Base-by-base conservation (phyloP, 2,797 vertebrate species). In the Euthynnus affinis region DNA sequence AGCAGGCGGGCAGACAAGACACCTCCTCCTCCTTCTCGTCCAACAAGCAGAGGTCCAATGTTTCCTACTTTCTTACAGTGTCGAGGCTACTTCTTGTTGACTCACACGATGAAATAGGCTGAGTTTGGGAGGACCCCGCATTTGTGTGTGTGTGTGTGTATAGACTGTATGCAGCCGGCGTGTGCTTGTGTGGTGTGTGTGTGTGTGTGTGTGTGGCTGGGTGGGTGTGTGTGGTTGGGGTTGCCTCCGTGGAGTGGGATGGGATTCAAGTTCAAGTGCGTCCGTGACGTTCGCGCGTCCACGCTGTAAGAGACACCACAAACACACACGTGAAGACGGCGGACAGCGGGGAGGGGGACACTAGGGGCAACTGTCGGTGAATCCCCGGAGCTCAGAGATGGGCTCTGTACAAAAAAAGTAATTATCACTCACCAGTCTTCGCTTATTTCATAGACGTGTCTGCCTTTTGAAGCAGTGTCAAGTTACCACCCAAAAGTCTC, bases 181-280 rank as follows among this genome's bases (percentile, higher is more conserved):
- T 96, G 94, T 96, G 96, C 94, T 94, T 95, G 94, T 95, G 94
- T 94, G 95, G 95, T 96, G 93, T 96, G 96, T 94, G 93, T 95
- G 94, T 95, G 95, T 94, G 95, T 95, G 94, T 42, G 40, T 29
- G 96, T 95, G 95, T 95, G 93, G 95, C 95, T 32, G 60, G 37
- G 94, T 92, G 93, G 93, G 95, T 94, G 95, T 95, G 95, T 96
- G 94, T 95, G 96, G 94, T 94, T 96, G 94, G 95, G 96, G 94
- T 96, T 97, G 96, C 96, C 96, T 97, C 95, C 94, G 94, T 95
- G 95, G 94, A 96, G 96, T 95, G 95, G 95, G 95, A 96, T 96
- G 96, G 96, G 95, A 96, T 96, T 97, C 96, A 97, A 97, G 97
- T 98, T 98, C 96, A 98, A 97, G 97, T 97, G 94, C 95, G 96